Conservation (phyloP, 2,888 invertebrate genomes). For the Drosophila paramelanica region DNA sequence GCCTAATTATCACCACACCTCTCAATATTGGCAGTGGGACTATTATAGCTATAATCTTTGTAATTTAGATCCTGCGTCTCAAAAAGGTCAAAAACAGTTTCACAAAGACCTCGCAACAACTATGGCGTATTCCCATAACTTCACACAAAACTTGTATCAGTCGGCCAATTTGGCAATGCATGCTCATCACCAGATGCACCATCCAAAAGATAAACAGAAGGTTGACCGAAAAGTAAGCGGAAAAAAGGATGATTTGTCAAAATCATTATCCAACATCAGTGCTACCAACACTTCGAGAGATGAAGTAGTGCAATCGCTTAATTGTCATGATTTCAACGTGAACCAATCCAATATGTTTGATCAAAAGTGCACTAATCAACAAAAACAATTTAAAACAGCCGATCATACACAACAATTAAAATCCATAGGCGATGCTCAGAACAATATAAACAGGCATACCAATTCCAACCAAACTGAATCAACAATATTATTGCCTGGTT, state of each 20-base stretch:
- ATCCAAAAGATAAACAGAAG: conserved; percentile 81
- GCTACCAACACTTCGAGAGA: conserved; percentile 46
- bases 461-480: conserved; percentile 58
- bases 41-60: conserved; percentile 87
- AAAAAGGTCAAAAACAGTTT: conserved; percentile 87
- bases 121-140: conserved; percentile 84
- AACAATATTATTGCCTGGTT: conserved; percentile 44
- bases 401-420: conserved; percentile 75
- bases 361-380: conserved; percentile 66
- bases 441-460: conserved; percentile 43
- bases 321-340: conserved; percentile 65
- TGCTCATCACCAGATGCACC: conserved; percentile 83
- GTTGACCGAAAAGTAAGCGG: conserved; percentile 78
- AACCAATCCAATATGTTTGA: conserved; percentile 61
- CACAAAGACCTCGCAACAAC: conserved; percentile 85
- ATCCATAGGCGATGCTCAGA: conserved; percentile 61
- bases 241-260: conserved; percentile 81
- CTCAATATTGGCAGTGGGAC: conserved; percentile 89
- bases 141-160: conserved; percentile 84
- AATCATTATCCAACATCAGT: conserved; percentile 34
- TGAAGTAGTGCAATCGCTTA: conserved; percentile 49
- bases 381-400: conserved; percentile 56
- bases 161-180: conserved; percentile 83
- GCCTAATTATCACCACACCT: conserved; percentile 89
- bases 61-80: conserved; percentile 86